Evolutionary conservation across 2,113 vertebrate genomes (phyloP).

Genomic region (Pampusana beccarii): DNA sequence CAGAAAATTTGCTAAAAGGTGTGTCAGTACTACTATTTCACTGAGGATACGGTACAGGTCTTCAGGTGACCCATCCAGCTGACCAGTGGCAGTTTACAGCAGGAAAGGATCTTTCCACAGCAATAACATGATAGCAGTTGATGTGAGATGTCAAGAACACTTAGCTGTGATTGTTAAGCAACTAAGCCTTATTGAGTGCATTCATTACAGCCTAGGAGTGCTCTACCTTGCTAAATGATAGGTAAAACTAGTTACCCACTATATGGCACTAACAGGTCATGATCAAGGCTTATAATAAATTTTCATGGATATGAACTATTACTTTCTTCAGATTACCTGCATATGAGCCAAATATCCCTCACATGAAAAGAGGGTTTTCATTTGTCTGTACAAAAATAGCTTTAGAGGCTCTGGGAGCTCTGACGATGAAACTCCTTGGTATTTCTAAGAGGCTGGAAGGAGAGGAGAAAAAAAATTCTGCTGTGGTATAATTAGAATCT

Average conservation of each 20-base stretch:
- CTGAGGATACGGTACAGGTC: background rate
- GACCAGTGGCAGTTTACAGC: background rate
- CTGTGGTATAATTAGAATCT: background rate
- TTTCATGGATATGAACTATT: background rate
- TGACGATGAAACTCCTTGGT: background rate
- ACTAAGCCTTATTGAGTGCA: background rate
- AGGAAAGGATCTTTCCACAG: background rate
- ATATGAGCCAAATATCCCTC: background rate
- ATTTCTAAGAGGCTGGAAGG: background rate
- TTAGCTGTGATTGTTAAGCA: background rate
- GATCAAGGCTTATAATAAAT: background rate
- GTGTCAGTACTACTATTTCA: background rate
- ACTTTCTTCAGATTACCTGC: background rate
- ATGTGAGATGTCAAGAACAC: background rate
- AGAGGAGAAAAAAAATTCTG: background rate
- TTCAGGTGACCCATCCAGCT: background rate
- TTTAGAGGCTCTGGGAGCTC: background rate
- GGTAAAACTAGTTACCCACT: background rate
- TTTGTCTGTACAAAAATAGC: background rate
- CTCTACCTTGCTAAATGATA: background rate
- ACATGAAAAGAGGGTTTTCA: background rate
- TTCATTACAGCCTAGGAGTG: background rate
- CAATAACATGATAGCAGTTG: accelerated
- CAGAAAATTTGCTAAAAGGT: background rate
- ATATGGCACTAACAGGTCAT: background rate